Evolutionary conservation across 2,888 invertebrate genomes (phyloP).

Genomic region (Drosophila merina): DNA sequence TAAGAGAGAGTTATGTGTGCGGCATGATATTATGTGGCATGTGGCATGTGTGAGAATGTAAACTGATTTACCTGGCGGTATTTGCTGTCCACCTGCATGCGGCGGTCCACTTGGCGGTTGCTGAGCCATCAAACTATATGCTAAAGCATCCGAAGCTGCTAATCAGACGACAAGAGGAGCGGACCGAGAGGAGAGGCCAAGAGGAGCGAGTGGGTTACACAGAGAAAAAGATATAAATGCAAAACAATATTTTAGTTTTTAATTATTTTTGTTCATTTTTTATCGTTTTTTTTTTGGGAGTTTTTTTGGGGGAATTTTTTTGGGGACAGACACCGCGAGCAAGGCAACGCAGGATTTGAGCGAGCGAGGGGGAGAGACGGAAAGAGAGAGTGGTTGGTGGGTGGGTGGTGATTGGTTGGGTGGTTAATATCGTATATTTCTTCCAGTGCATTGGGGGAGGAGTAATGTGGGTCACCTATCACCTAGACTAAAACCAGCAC

Average conservation of each 20-base stretch:
- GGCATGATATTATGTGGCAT: slow-evolving; percentile 9
- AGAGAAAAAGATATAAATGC: slow-evolving; percentile 52
- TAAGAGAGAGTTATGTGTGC: not conserved
- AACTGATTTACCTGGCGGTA: slow-evolving; percentile 76
- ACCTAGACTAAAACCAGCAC: slow-evolving; percentile 39
- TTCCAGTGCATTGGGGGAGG: slow-evolving; percentile 16
- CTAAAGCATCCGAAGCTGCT: slow-evolving; percentile 83
- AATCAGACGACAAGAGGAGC: slow-evolving; percentile 17
- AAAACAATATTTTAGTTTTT: slow-evolving; percentile 30
- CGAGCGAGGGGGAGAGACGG: slow-evolving; percentile 14
- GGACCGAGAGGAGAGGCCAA: slow-evolving; percentile 12
- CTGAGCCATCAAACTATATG: slow-evolving; percentile 83
- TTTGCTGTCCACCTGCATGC: slow-evolving; percentile 78
- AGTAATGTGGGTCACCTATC: slow-evolving; percentile 3
- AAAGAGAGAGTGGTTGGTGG: not conserved
- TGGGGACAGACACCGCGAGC: slow-evolving; percentile 49
- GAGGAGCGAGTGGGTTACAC: slow-evolving; percentile 7
- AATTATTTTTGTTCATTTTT: slow-evolving; percentile 13
- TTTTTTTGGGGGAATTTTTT: not conserved
- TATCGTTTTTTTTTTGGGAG: slow-evolving; percentile 11
- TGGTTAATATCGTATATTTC: slow-evolving; percentile 1
- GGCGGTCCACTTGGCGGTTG: slow-evolving; percentile 82
- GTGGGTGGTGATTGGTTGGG: not conserved
- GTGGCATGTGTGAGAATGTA: slow-evolving; percentile 12
- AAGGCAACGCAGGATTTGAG: slow-evolving; percentile 45